Conservation (phyloP, 1,140 invertebrate genomes). For the Condylostylus longicornis region DNA sequence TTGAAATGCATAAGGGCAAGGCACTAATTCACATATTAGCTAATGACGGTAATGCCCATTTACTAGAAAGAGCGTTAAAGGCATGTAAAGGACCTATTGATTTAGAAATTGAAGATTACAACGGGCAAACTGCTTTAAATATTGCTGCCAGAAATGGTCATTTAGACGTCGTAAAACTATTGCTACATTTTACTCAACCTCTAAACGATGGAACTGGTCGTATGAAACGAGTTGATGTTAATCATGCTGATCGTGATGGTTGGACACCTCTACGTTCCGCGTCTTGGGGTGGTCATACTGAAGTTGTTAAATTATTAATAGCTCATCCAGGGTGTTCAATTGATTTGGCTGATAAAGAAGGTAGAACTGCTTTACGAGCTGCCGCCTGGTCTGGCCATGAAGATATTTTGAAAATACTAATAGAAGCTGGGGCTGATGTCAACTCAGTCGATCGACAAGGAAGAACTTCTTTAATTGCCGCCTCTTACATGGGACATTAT, state of each 20-base stretch:
- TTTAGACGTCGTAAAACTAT: slow-evolving; percentile 49
- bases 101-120: slow-evolving; percentile 49
- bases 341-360: slow-evolving; percentile 56
- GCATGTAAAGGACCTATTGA: slow-evolving; percentile 39
- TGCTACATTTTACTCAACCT: slow-evolving; percentile 29
- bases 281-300: slow-evolving; percentile 84
- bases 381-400: slow-evolving; percentile 76
- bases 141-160: slow-evolving; percentile 70
- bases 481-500: slow-evolving; percentile 81
- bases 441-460: slow-evolving; percentile 76
- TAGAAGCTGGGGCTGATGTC: slow-evolving; percentile 50
- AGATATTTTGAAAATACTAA: slow-evolving; percentile 59
- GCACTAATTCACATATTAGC: slow-evolving; percentile 59
- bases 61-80: slow-evolving; percentile 46
- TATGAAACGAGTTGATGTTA: slow-evolving; percentile 51
- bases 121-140: slow-evolving; percentile 70
- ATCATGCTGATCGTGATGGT: slow-evolving; percentile 75
- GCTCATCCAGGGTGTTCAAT: slow-evolving; percentile 57
- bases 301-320: slow-evolving; percentile 71
- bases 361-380: slow-evolving; percentile 55
- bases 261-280: slow-evolving; percentile 78
- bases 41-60: slow-evolving; percentile 51
- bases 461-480: slow-evolving; percentile 77
- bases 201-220: slow-evolving; percentile 33
- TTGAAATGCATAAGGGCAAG: slow-evolving; percentile 44